Conservation (phyloP, 2,888 invertebrate species). For the Cryptus viduatorius region DNA sequence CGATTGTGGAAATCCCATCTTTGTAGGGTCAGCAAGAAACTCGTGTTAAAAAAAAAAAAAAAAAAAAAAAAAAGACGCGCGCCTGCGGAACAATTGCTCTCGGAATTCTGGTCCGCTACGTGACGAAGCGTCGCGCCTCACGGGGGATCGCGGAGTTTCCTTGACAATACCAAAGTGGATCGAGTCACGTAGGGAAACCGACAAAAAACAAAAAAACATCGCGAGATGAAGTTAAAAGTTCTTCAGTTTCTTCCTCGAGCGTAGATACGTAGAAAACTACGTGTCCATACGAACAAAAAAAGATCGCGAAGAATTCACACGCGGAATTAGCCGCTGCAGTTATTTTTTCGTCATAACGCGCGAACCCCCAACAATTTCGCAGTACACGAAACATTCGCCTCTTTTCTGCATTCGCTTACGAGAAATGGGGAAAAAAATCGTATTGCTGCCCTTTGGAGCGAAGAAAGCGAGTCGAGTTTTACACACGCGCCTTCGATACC, state of each 20-base stretch:
- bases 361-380: no score
- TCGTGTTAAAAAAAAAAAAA: neutral
- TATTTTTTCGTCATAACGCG: neutral
- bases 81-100: conserved; percentile 38
- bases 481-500: conserved; percentile 5
- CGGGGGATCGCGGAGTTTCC: neutral
- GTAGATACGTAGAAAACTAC: neutral
- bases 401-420: no score
- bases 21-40: conserved; percentile 8
- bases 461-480: neutral
- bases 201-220: conserved; percentile 6
- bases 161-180: conserved; percentile 29
- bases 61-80: neutral
- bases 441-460: conserved; percentile 35
- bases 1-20: conserved; percentile 36
- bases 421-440: neutral
- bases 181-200: conserved; percentile 49
- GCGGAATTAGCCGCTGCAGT: neutral
- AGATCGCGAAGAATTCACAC: neutral
- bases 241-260: neutral
- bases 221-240: neutral
- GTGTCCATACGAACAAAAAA: neutral
- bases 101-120: conserved; percentile 47
- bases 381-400: no score
- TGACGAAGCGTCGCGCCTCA: conserved; percentile 34